These are phyloP conservation scores for Ciconia nigra DNA, from an alignment of 2,797 vertebrate genomes.

Conservation along the genomic window DNA sequence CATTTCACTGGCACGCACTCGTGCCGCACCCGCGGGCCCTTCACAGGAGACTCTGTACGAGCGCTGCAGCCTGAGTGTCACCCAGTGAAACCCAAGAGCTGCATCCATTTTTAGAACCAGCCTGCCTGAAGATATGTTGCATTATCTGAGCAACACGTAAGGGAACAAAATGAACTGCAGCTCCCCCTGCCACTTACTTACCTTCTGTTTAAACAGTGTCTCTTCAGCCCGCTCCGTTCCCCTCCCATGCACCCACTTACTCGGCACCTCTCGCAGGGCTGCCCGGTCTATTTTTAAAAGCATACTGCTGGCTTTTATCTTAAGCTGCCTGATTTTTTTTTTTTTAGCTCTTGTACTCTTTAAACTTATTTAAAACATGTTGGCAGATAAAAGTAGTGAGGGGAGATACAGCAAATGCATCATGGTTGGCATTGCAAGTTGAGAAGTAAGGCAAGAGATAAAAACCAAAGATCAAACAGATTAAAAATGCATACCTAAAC, in stretches of 20 bases:
- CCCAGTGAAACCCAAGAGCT: conserved; percentile 45
- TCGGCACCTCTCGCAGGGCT: neutral
- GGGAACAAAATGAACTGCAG: conserved; percentile 48
- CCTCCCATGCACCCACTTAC: neutral
- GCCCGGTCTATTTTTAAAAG: conserved; percentile 64
- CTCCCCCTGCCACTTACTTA: conserved; percentile 38
- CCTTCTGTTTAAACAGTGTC: conserved; percentile 15
- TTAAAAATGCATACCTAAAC: neutral
- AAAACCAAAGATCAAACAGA: neutral
- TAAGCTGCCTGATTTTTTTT: neutral
- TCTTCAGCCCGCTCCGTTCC: neutral
- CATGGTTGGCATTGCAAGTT: neutral
- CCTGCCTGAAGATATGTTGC: neutral
- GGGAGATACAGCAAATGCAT: neutral
- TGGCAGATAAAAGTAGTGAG: neutral
- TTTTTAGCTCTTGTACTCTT: neutral
- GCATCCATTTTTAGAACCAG: conserved; percentile 47
- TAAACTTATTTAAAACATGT: conserved; percentile 14
- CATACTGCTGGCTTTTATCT: conserved; percentile 58
- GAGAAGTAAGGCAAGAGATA: neutral
- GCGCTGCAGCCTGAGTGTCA: neutral
- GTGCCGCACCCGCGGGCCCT: neutral
- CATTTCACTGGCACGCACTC: neutral
- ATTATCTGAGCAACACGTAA: conserved; percentile 50
- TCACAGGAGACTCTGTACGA: neutral